These are phyloP conservation scores for Heliconius erato DNA, from an alignment of 2,888 invertebrate genomes.

Conservation along the genomic window DNA sequence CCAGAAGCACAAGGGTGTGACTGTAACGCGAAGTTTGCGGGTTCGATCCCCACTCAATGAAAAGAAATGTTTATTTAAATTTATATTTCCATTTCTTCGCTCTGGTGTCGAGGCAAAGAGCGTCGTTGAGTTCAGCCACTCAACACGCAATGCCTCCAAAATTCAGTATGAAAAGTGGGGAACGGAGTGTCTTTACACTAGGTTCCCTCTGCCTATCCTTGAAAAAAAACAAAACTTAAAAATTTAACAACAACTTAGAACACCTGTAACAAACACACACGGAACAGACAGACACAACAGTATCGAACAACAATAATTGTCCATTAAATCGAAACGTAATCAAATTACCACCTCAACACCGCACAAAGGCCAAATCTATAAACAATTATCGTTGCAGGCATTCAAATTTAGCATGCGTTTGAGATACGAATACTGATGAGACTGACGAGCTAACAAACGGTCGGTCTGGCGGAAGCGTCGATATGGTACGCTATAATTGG, in stretches of 20 bases:
- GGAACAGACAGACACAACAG: neutral
- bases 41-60: too few species aligned
- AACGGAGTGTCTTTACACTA: too few species aligned
- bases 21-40: too few species aligned
- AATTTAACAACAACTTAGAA: neutral
- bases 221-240: neutral
- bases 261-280: neutral
- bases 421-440: slow-evolving; percentile 45
- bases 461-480: neutral
- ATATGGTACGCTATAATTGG: slow-evolving; percentile 1
- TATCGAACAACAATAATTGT: slow-evolving; percentile 2
- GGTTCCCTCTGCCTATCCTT: too few species aligned
- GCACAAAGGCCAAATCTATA: slow-evolving; percentile 43
- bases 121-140: too few species aligned
- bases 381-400: slow-evolving; percentile 41
- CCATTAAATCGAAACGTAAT: slow-evolving; percentile 16
- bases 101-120: too few species aligned
- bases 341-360: neutral
- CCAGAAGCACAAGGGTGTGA: too few species aligned
- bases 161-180: too few species aligned
- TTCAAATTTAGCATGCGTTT: slow-evolving; percentile 39
- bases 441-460: slow-evolving; percentile 17
- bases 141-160: too few species aligned
- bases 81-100: too few species aligned
- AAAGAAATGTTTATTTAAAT: too few species aligned